Evolutionary conservation across 2,113 vertebrate species (phyloP), one percentile per base, ranked within the genome.

Genomic region (Fulmarus glacialis): DNA sequence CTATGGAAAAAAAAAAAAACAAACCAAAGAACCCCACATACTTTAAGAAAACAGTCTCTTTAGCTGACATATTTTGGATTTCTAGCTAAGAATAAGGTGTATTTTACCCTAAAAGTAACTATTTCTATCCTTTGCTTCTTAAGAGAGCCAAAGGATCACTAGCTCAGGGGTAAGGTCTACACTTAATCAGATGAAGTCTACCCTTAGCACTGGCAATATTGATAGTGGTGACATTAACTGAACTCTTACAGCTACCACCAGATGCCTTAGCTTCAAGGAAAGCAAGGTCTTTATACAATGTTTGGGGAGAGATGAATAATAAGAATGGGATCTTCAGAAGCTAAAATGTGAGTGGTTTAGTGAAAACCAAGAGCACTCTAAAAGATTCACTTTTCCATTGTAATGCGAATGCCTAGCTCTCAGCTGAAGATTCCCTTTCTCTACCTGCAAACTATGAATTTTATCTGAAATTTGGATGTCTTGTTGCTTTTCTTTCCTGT

Each of bases 11-110:
- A 3, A 4, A 29, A 53, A 30, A 48, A 63, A 78, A 8, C 4
- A 2, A 38, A n/a, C n/a, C n/a, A n/a, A n/a, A 40, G 27, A 36
- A 4, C 1, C 0, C 0, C 7, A 7, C 5, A 21, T 6, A 21
- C 8, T 20, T n/a, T 21, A 45, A 50, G 32, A 88, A 48, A 52
- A 13, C 3, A 45, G 3, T 21, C 19, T 34, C 15, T 10, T 59
- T 47, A 58, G 5, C 2, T 34, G 27, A 32, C 7, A 9, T 27
- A 32, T 67, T 95, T 70, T 45, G 30, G 24, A 26, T 45, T 67
- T 75, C 47, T 79, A 47, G 11, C 18, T 47, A 82, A 71, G 10
- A 62, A n/a, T 21, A 59, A 63, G 8, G 16, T 32, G 4, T 12
- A 30, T 32, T 59, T 5, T 16, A 40, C 14, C 6, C 11, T 58